These are phyloP conservation scores for Lepidothrix coronata DNA, from an alignment of 2,113 vertebrate genomes.

Conservation along the genomic window DNA sequence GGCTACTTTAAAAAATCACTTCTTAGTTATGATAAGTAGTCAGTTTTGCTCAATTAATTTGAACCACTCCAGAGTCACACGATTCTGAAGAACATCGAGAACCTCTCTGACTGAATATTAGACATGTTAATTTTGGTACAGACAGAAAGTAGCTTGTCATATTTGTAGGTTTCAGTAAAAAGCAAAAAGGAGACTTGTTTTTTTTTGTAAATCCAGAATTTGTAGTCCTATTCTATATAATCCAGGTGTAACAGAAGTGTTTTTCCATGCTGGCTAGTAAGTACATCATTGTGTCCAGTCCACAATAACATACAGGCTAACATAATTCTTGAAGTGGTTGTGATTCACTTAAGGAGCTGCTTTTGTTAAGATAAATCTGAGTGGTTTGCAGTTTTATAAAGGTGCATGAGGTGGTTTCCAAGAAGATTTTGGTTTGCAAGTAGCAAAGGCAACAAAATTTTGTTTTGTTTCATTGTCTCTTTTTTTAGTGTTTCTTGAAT, in stretches of 20 bases:
- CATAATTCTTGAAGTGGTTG: not conserved
- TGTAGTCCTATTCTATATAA: not conserved
- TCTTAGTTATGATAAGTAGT: not conserved
- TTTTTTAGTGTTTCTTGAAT: not conserved
- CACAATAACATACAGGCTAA: not conserved
- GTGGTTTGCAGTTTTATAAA: not conserved
- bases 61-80: not conserved
- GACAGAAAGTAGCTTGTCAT: not conserved
- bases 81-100: not conserved
- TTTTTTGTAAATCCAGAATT: not conserved
- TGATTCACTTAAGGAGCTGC: not conserved
- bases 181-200: not conserved
- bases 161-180: not conserved
- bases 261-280: not conserved
- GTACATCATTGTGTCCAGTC: not conserved
- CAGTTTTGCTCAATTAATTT: not conserved
- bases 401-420: not conserved
- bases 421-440: not conserved
- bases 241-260: not conserved
- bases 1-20: not conserved
- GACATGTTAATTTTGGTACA: not conserved
- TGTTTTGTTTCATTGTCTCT: not conserved
- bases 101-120: too few species aligned
- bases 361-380: not conserved
- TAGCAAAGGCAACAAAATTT: not conserved